Conservation (phyloP, 2,888 invertebrate genomes). For the Scaptomyza caliginosa region DNA sequence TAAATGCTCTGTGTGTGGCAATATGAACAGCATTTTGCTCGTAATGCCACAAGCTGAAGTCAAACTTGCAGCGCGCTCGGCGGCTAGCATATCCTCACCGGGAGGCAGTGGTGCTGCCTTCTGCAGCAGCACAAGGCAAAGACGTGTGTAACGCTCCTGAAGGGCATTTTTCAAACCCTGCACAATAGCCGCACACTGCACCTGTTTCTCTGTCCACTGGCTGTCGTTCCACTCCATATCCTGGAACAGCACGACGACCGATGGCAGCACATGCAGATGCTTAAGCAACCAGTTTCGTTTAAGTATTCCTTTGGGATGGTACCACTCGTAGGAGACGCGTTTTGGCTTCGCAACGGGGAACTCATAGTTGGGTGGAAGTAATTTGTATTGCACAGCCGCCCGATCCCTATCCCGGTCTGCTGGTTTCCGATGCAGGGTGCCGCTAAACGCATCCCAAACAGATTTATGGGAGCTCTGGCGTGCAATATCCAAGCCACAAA, state of each 20-base stretch:
- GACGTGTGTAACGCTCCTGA: conserved; percentile 86
- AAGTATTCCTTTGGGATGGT: conserved; percentile 96
- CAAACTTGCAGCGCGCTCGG: conserved; percentile 95
- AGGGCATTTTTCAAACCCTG: conserved; percentile 88
- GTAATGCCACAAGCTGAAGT: conserved; percentile 96
- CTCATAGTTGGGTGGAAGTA: conserved; percentile 92
- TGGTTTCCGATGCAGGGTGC: conserved; percentile 87
- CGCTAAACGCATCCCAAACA: conserved; percentile 96
- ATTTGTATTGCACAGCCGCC: conserved; percentile 92
- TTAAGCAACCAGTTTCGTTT: conserved; percentile 98
- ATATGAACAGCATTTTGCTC: conserved; percentile 95
- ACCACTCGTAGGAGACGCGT: conserved; percentile 96
- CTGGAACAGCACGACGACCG: conserved; percentile 96
- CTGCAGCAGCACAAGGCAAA: conserved; percentile 96
- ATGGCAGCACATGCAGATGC: conserved; percentile 94
- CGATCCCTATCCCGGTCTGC: conserved; percentile 87
- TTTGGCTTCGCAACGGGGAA: conserved; percentile 95
- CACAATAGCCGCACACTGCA: conserved; percentile 95
- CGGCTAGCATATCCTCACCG: conserved; percentile 92
- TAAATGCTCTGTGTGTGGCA: conserved; percentile 95
- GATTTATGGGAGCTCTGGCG: conserved; percentile 94
- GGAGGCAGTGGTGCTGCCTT: conserved; percentile 90
- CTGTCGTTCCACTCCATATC: conserved; percentile 99
- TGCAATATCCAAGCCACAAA: conserved; percentile 93
- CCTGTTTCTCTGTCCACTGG: conserved; percentile 96